These are phyloP conservation scores for Hyperoodon ampullatus DNA, from an alignment of 2,113 vertebrate genomes.

Conservation along the genomic window DNA sequence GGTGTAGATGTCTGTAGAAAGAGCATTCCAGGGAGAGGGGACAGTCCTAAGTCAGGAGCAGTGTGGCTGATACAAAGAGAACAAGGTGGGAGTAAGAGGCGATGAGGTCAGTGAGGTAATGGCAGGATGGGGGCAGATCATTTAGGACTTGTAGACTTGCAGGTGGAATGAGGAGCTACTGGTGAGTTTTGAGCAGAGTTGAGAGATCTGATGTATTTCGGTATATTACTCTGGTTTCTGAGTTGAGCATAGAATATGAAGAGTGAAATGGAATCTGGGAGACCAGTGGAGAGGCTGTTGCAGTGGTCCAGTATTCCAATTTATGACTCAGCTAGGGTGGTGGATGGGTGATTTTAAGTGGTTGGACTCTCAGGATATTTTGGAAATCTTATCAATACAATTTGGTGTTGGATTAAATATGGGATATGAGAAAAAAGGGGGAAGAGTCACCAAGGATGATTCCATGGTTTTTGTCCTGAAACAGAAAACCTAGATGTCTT, in stretches of 20 bases:
- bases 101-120: neutral
- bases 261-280: neutral
- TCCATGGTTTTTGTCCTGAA: neutral
- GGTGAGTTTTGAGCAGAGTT: neutral
- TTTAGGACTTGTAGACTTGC: neutral
- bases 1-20: neutral
- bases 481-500: neutral
- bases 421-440: neutral
- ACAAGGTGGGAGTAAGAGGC: neutral
- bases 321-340: neutral
- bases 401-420: neutral
- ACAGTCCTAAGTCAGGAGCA: neutral
- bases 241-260: neutral
- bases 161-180: neutral
- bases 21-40: neutral
- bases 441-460: neutral
- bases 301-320: neutral
- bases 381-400: neutral
- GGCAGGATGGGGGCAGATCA: neutral
- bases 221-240: neutral
- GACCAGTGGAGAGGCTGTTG: neutral
- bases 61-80: neutral
- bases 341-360: neutral
- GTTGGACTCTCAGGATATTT: neutral
- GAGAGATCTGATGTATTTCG: neutral